These are phyloP conservation scores for Anoura caudifer DNA, from an alignment of 2,113 vertebrate genomes.

Conservation along the genomic window DNA sequence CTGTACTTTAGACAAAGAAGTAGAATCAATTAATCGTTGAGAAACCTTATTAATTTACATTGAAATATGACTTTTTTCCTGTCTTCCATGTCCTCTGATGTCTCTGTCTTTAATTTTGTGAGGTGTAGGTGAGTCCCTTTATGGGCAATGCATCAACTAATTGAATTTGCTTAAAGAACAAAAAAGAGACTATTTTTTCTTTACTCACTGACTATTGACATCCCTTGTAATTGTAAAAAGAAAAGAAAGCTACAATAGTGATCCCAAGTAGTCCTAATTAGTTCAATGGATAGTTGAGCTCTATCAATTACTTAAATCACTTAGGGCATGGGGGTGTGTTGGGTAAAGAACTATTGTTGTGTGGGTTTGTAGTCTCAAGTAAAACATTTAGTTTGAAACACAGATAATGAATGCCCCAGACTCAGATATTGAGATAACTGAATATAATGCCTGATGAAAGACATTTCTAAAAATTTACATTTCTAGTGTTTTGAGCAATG, in stretches of 20 bases:
- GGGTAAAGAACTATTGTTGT: not conserved
- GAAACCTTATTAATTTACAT: slow-evolving; percentile 56
- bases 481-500: slow-evolving; percentile 18
- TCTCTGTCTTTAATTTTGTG: slow-evolving; percentile 48
- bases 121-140: slow-evolving; percentile 35
- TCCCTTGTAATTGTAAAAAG: slow-evolving; percentile 38
- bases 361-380: not conserved
- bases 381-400: not conserved
- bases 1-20: slow-evolving; percentile 52
- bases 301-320: slow-evolving; percentile 51
- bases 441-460: not conserved
- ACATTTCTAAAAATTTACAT: not conserved
- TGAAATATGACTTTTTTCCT: slow-evolving; percentile 36
- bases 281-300: slow-evolving; percentile 34
- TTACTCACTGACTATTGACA: slow-evolving; percentile 15
- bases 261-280: slow-evolving; percentile 50
- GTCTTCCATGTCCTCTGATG: slow-evolving; percentile 13
- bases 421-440: not conserved
- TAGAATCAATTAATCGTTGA: slow-evolving; percentile 63
- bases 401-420: not conserved
- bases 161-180: slow-evolving; percentile 54
- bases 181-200: slow-evolving; percentile 27
- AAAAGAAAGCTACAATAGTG: slow-evolving; percentile 35
- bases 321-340: not conserved
- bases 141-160: slow-evolving; percentile 55